phyloP scores from a whole-genome alignment of 1,140 invertebrate species.

The Megalopta genalis region DNA sequence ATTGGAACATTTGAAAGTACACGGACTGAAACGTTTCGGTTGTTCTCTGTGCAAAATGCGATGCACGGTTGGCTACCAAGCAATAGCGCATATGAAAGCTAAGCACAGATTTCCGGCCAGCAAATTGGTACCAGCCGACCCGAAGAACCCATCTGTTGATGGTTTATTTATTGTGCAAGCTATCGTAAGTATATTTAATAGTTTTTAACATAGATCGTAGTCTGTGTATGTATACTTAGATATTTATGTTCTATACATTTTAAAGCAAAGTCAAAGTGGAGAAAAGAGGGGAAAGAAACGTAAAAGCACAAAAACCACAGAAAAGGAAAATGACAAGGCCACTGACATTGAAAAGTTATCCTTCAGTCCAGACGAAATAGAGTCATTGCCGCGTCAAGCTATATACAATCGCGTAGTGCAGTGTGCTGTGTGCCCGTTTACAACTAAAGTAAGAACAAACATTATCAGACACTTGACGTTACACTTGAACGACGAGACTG shows the following conservation, averaged over 20 bases:
- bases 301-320: constrained; percentile 44
- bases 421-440: constrained; percentile 85
- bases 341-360: constrained; percentile 73
- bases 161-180: constrained; percentile 81
- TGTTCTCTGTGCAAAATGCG: constrained; percentile 80
- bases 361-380: constrained; percentile 83
- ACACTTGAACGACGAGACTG: constrained; percentile 83
- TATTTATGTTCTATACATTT: not conserved
- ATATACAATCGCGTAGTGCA: constrained; percentile 84
- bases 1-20: constrained; percentile 78
- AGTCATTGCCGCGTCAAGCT: constrained; percentile 83
- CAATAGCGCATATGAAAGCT: constrained; percentile 80
- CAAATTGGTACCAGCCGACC: constrained; percentile 79
- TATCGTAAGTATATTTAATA: constrained; percentile 64
- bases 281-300: constrained; percentile 65
- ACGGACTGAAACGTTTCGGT: constrained; percentile 79
- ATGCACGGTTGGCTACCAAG: constrained; percentile 77
- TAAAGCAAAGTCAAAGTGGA: constrained; percentile 42
- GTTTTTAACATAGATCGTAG: not conserved
- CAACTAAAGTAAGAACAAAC: constrained; percentile 88
- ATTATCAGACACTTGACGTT: constrained; percentile 86
- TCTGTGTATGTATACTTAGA: not conserved
- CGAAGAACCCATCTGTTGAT: constrained; percentile 79
- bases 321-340: constrained; percentile 62
- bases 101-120: constrained; percentile 79